Base-by-base conservation (phyloP, 2,888 invertebrate species). In the Lottia scabra region DNA sequence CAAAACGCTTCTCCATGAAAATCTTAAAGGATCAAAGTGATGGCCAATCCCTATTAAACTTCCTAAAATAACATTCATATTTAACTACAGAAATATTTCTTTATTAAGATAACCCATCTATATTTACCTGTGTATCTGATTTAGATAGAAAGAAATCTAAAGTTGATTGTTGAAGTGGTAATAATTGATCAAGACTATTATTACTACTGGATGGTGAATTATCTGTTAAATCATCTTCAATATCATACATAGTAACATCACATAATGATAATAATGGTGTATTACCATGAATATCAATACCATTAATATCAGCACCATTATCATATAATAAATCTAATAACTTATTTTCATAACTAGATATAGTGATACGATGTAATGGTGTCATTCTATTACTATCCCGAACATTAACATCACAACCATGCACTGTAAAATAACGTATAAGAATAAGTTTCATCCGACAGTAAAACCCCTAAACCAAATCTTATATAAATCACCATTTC, bases 341-440 rank as follows among this genome's bases (percentile, higher is more conserved):
- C 15, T 81, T 72, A 2, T 80, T 71, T 66, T 86, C 84, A 26
- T 79, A 75, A 70, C 86, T 84, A 44, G 68, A 77, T 27, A 83
- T 79, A 15, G 81, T 80, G 13, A 81, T 65, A 27, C 78, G 80
- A 73, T 86, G 86, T 26, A 86, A 76, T 3, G 82, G 81, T 4
- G 85, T 84, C 72, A 82, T 79, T 27, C 82, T 79, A 10, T 75
- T 76, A 71, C 80, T 82, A 71, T 86, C 84, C 43, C 68, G 68
- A 10, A 87, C 75, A 69, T 83, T 84, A 0, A 83, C 79, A 75
- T 87, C 83, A 10, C 84, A 86, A 13, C 86, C 85, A 73, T 83
- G 77, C 65, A 81, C 86, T 87, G 71, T 68, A 75, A 64, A 63
- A 30, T 30, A 30, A 30, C n/a, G n/a, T n/a, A n/a, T n/a, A n/a